phyloP scores from a whole-genome alignment of 2,888 invertebrate species.

The Acanthacorydalis orientalis region DNA sequence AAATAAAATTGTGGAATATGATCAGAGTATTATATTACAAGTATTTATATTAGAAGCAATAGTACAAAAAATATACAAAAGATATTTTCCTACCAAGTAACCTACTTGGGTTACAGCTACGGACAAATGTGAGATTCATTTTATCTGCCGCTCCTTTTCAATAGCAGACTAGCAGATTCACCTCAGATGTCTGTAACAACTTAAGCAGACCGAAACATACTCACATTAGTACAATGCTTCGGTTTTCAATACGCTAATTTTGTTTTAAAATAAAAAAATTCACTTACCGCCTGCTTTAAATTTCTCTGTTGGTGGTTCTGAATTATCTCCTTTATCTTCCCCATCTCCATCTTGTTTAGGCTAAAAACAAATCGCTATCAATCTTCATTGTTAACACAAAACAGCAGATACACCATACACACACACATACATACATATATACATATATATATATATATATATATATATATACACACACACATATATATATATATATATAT shows the following conservation, averaged over 20 bases:
- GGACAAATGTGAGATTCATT: conserved; percentile 6
- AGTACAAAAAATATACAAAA: background rate
- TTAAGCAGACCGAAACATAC: conserved; percentile 30
- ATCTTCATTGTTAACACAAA: no score
- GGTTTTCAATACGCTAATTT: background rate
- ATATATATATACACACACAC: no score
- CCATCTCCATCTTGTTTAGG: no score
- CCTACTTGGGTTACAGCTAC: conserved; percentile 24
- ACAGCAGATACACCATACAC: no score
- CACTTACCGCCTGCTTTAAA: no score
- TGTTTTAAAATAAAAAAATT: no score
- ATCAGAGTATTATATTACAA: background rate
- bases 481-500: no score
- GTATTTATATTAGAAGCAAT: no score
- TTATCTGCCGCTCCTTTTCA: conserved; percentile 4
- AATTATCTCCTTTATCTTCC: conserved; percentile 1
- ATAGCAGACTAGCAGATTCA: conserved; percentile 22
- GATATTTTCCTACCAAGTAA: conserved; percentile 26
- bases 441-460: no score
- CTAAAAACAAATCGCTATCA: no score
- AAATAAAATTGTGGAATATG: background rate
- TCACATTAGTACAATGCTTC: conserved; percentile 26
- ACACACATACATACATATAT: no score
- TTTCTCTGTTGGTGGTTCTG: conserved; percentile 13
- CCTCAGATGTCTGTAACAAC: conserved; percentile 31